Conservation (phyloP, 2,797 vertebrate species). For the Cossypha caffra region DNA sequence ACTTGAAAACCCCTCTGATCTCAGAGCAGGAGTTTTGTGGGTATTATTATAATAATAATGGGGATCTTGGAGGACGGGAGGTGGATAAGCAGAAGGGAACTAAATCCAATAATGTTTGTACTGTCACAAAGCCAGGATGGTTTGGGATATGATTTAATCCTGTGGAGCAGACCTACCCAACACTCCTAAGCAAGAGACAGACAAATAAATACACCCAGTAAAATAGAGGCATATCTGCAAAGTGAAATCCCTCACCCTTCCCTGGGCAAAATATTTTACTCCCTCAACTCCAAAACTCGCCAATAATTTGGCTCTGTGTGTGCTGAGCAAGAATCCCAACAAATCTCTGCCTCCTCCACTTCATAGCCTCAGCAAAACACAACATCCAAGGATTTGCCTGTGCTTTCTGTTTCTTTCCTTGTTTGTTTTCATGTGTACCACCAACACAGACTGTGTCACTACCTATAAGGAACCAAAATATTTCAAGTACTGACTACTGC, state of each 20-base stretch:
- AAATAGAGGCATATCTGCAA: not conserved
- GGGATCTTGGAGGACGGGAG: not conserved
- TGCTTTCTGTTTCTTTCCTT: not conserved
- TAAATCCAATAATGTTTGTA: conserved; percentile 59
- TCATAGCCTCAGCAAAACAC: not conserved
- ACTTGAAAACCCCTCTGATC: conserved; percentile 45
- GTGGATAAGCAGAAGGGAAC: conserved; percentile 41
- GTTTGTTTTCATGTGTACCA: not conserved
- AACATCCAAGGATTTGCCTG: not conserved
- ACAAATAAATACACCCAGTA: not conserved
- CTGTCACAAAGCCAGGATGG: conserved; percentile 56
- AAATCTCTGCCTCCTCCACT: not conserved
- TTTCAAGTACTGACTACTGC: not conserved
- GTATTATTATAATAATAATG: conserved; percentile 39
- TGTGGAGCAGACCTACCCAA: conserved; percentile 11
- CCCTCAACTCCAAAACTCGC: not conserved
- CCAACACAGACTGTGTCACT: not conserved
- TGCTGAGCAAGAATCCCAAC: not conserved
- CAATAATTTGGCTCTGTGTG: not conserved
- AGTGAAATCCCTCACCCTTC: not conserved
- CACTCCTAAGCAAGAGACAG: conserved; percentile 2
- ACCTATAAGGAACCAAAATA: not conserved
- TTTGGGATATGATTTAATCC: conserved; percentile 53
- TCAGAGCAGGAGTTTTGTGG: conserved; percentile 37
- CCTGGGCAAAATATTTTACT: not conserved